Evolutionary conservation across 1,140 invertebrate species (phyloP), one percentile per base, ranked within the genome.

Genomic region (Zaprionus camerounensis): DNA sequence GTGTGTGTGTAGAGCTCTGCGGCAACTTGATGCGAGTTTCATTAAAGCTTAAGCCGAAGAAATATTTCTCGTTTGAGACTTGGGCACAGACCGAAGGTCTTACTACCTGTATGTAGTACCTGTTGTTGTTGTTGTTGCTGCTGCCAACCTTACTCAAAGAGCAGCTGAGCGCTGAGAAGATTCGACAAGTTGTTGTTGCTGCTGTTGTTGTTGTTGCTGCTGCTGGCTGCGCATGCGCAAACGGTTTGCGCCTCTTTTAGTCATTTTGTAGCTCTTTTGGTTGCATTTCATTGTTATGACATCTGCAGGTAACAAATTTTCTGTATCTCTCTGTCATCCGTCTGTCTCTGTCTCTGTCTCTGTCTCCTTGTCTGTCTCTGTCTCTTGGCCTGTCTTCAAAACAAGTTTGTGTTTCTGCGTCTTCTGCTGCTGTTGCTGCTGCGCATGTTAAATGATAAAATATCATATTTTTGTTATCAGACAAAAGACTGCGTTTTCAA

Each of bases 281-380:
- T 73, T 88, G 85, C 86, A 86, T 91, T 91, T 91, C 87, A 91
- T 91, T 91, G 86, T 91, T 91, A 91, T 91, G 85, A 90, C 85
- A 90, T 90, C 82, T 84, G 76, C 85, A 90, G 85, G 85, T 90
- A 90, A 90, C 82, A 90, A 91, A 90, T 82, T 85, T 78, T 78
- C 38, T 65, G 69, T 78, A 51, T 69, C 53, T 73, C 61, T 63
- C 28, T 44, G 53, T 58, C 44, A 64, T 58, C 44, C 64, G 53
- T 71, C 53, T 70, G 12, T 71, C 31, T 49, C 65, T 61, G 49
- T 57, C 65, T 59, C 51, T 49, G 58, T 34, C 55, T 62, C 51
- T 17, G 26, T 7, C 26, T 28, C 26, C 11, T 34, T 34, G 2
- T 63, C 38, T 44, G 53, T 58, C 44, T 58, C 44, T 65, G 53